Percentiles rank a stretch among this genome's conserved stretches.
These are phyloP conservation scores for Mormyrus iriodes DNA, from an alignment of 2,113 vertebrate genomes.

Conservation along the genomic window DNA sequence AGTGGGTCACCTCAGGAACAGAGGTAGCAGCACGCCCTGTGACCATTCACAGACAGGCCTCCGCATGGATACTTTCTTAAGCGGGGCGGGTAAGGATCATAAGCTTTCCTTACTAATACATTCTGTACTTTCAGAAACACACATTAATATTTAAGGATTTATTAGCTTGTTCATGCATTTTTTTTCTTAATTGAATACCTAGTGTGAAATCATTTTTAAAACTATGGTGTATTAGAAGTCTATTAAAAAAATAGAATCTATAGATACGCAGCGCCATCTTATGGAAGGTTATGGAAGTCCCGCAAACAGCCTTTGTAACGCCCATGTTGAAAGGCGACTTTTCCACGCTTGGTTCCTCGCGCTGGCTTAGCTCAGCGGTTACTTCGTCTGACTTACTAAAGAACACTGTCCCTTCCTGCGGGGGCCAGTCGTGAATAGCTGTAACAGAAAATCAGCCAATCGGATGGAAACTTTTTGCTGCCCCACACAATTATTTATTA, in stretches of 20 bases:
- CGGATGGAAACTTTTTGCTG: too few species aligned
- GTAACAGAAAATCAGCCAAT: too few species aligned
- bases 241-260: background rate
- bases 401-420: background rate
- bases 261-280: conserved; percentile 3
- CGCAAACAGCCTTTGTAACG: background rate
- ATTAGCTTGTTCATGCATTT: background rate
- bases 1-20: background rate
- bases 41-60: conserved; percentile 71
- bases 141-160: too few species aligned
- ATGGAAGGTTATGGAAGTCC: background rate
- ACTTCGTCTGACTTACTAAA: background rate
- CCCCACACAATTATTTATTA: too few species aligned
- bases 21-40: conserved; percentile 60
- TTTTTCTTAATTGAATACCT: background rate
- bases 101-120: too few species aligned
- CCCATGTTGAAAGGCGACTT: background rate
- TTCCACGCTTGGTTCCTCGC: accelerated
- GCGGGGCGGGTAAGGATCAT: too few species aligned
- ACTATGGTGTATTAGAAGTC: background rate
- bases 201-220: background rate
- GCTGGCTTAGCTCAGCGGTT: background rate
- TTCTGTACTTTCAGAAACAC: too few species aligned
- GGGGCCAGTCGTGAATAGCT: too few species aligned
- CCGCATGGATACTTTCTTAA: conserved; percentile 55